Evolutionary conservation across 1,140 invertebrate genomes (phyloP).

Genomic region (Spodoptera litura): DNA sequence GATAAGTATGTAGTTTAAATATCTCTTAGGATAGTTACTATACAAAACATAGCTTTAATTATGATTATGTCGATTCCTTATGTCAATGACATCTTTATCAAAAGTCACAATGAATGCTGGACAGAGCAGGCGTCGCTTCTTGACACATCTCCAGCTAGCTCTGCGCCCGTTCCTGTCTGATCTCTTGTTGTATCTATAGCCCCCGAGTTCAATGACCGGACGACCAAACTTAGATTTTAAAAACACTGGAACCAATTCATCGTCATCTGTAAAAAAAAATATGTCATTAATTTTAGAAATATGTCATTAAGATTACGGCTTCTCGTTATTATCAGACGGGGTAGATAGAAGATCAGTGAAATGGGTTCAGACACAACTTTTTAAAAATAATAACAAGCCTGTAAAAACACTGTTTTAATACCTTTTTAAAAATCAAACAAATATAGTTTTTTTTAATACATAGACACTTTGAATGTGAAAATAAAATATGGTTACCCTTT

Average conservation of each 20-base stretch:
- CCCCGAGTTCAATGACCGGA: conserved; percentile 46
- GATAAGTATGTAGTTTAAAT: background rate
- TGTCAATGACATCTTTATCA: conserved; percentile 21
- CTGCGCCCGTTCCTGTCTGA: conserved; percentile 30
- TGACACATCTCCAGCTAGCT: conserved; percentile 41
- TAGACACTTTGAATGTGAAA: background rate
- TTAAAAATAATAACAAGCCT: background rate
- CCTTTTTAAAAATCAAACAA: background rate
- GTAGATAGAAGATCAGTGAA: background rate
- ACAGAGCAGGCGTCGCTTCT: conserved; percentile 18
- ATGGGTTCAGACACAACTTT: too few species aligned
- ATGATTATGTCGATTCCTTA: conserved; percentile 39
- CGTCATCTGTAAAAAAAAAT: conserved; percentile 10
- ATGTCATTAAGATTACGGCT: background rate
- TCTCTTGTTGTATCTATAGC: conserved; percentile 48
- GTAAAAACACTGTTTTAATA: background rate
- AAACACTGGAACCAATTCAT: conserved; percentile 3
- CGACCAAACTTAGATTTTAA: conserved; percentile 12
- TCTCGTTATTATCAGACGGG: background rate
- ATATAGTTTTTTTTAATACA: background rate
- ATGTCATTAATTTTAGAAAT: background rate
- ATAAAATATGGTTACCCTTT: background rate
- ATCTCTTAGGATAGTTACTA: background rate
- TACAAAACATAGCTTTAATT: background rate
- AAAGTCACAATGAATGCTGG: conserved; percentile 26